Conservation (phyloP, 2,888 invertebrate genomes). For the Pandemis heparana region DNA sequence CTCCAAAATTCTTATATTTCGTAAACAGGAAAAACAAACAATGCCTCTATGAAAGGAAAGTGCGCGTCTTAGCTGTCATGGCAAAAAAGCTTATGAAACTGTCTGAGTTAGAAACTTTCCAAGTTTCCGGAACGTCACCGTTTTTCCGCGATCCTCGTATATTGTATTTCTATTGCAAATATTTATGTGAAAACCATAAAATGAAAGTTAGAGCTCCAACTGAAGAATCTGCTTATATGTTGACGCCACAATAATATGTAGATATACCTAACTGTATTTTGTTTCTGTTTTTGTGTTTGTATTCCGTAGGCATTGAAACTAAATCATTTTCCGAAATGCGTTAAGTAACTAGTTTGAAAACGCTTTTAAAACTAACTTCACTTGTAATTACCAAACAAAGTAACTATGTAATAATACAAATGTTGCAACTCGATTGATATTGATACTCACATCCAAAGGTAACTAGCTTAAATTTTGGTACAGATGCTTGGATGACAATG, state of each 20-base stretch:
- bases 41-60: slow-evolving; percentile 55
- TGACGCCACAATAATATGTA: not conserved
- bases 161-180: slow-evolving; percentile 46
- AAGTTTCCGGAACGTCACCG: slow-evolving; percentile 57
- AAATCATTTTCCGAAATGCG: too few relatives aligned
- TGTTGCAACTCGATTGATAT: too few relatives aligned
- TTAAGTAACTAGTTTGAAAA: too few relatives aligned
- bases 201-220: not conserved
- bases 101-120: slow-evolving; percentile 56
- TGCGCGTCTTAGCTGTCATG: slow-evolving; percentile 62
- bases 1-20: slow-evolving; percentile 33
- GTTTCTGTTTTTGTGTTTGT: too few relatives aligned
- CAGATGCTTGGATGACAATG: too few relatives aligned
- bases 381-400: too few relatives aligned
- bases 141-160: slow-evolving; percentile 53
- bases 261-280: too few relatives aligned
- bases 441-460: too few relatives aligned
- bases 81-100: slow-evolving; percentile 71
- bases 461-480: too few relatives aligned
- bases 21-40: slow-evolving; percentile 53
- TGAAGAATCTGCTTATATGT: not conserved
- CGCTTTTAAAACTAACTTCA: too few relatives aligned
- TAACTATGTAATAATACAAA: too few relatives aligned
- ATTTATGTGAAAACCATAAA: slow-evolving; percentile 5
- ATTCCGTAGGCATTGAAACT: too few relatives aligned